These are phyloP conservation scores for Lithophane leautieri DNA, from an alignment of 2,888 invertebrate species.

Conservation along the genomic window DNA sequence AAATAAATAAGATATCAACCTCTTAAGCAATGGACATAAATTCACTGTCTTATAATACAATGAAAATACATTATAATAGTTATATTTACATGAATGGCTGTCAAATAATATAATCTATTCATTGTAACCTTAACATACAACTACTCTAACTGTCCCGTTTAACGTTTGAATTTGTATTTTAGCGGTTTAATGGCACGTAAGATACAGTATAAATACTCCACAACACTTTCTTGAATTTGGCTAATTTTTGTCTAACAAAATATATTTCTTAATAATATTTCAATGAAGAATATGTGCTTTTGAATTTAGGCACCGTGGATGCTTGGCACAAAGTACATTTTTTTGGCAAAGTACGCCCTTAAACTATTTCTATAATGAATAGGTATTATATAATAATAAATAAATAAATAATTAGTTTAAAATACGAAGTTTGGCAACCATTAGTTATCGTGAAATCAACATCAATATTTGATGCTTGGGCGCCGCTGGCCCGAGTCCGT, in stretches of 20 bases:
- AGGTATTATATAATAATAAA: conserved; percentile 60
- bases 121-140: conserved; percentile 65
- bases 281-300: conserved; percentile 55
- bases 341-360: conserved; percentile 58
- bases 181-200: conserved; percentile 58
- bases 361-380: conserved; percentile 63
- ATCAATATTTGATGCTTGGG: conserved; percentile 72
- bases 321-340: conserved; percentile 64
- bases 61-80: conserved; percentile 77
- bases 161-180: conserved; percentile 52
- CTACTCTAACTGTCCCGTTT: conserved; percentile 51
- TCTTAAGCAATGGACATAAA: conserved; percentile 82
- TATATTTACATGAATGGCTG: conserved; percentile 83
- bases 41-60: conserved; percentile 77
- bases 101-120: conserved; percentile 69
- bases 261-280: conserved; percentile 62
- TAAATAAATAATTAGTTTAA: conserved; percentile 69
- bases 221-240: conserved; percentile 60
- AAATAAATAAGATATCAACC: conserved; percentile 79
- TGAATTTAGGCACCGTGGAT: conserved; percentile 60
- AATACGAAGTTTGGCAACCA: conserved; percentile 75
- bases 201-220: conserved; percentile 60
- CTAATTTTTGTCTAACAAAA: conserved; percentile 59
- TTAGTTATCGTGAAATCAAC: conserved; percentile 81
- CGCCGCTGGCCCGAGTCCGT: conserved; percentile 70